These are phyloP conservation scores for Ruditapes philippinarum DNA, from an alignment of 1,140 invertebrate genomes.

Conservation along the genomic window DNA sequence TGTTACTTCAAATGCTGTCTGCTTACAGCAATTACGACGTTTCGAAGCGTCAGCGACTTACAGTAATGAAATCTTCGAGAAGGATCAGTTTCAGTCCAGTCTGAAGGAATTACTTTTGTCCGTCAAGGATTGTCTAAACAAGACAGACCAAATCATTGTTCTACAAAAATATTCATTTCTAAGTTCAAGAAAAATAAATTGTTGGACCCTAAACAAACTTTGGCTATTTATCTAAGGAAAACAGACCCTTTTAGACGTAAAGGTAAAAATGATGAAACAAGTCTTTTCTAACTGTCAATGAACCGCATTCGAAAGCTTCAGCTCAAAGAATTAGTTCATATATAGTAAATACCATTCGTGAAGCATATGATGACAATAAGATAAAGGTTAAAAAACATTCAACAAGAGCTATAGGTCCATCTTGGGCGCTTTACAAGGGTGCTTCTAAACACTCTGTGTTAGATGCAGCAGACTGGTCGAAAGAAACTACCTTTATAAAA, in stretches of 20 bases:
- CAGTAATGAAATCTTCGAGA: slow-evolving; percentile 22
- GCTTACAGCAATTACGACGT: slow-evolving; percentile 21
- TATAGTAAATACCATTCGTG: slow-evolving; percentile 39
- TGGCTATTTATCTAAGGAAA: slow-evolving; percentile 15
- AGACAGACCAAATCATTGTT: slow-evolving; percentile 15
- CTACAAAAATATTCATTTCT: not conserved
- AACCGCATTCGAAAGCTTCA: slow-evolving; percentile 38
- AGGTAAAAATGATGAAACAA: too few relatives aligned
- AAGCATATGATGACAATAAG: slow-evolving; percentile 54
- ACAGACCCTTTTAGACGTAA: slow-evolving; percentile 18
- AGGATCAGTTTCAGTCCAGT: not conserved
- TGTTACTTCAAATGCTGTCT: too few relatives aligned
- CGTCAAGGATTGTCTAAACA: too few relatives aligned
- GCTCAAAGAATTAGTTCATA: not conserved
- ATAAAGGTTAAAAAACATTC: slow-evolving; percentile 44
- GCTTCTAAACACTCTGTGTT: slow-evolving; percentile 35
- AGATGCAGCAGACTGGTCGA: slow-evolving; percentile 37
- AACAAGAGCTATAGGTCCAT: slow-evolving; percentile 45
- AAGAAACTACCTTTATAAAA: slow-evolving; percentile 34
- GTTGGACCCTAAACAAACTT: slow-evolving; percentile 30
- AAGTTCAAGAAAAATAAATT: slow-evolving; percentile 43
- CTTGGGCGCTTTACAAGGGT: too few relatives aligned
- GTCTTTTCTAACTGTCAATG: slow-evolving; percentile 34
- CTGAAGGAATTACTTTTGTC: too few relatives aligned
- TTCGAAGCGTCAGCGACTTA: slow-evolving; percentile 56